These are phyloP conservation scores for Entelurus aequoreus DNA, from an alignment of 2,113 vertebrate genomes.

Conservation along the genomic window DNA sequence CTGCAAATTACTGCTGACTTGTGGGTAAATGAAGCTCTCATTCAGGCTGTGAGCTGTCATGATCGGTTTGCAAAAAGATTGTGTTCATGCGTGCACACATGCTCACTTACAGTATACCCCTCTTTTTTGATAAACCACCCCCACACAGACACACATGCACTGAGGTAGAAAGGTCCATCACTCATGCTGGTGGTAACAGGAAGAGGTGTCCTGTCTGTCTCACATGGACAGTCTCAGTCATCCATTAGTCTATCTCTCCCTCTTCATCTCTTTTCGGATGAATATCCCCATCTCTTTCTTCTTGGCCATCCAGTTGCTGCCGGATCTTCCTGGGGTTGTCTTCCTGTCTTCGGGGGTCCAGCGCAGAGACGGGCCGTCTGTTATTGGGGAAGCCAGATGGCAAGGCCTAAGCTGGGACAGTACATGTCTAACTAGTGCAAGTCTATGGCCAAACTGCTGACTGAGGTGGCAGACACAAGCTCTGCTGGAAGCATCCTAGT, in stretches of 20 bases:
- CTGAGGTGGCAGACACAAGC: conserved; percentile 55
- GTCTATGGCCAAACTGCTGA: conserved; percentile 50
- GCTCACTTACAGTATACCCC: conserved; percentile 22
- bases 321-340: conserved; percentile 55
- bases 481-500: conserved; percentile 38
- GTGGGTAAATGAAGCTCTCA: conserved; percentile 64
- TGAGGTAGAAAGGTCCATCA: conserved; percentile 43
- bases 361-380: conserved; percentile 43
- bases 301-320: conserved; percentile 25
- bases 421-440: conserved; percentile 21
- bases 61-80: conserved; percentile 58
- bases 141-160: conserved; percentile 7
- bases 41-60: conserved; percentile 68
- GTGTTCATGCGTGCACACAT: conserved; percentile 51
- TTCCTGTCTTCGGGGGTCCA: conserved; percentile 45
- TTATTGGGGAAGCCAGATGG: conserved; percentile 61
- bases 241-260: conserved; percentile 50
- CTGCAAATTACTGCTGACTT: conserved; percentile 61
- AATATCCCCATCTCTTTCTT: conserved; percentile 16
- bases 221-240: conserved; percentile 34
- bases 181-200: conserved; percentile 49
- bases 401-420: conserved; percentile 34
- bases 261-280: conserved; percentile 9
- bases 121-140: neutral
- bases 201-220: conserved; percentile 53